These are phyloP conservation scores for Ictalurus furcatus DNA, from an alignment of 2,113 vertebrate species.

Conservation along the genomic window DNA sequence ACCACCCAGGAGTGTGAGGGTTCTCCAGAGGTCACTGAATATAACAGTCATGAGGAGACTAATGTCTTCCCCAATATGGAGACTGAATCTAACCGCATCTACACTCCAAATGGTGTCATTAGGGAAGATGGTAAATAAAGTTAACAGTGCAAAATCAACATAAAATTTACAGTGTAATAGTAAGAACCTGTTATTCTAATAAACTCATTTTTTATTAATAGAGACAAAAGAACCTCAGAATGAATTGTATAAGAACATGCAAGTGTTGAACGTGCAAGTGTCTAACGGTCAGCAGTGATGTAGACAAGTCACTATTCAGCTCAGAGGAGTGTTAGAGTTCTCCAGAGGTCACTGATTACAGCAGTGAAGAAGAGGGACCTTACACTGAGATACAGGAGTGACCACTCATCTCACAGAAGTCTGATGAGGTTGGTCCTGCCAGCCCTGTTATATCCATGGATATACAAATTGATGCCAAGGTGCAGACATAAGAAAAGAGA, in stretches of 20 bases:
- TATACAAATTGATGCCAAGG: neutral
- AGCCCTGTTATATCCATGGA: neutral
- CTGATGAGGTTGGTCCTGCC: neutral
- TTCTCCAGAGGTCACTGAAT: neutral
- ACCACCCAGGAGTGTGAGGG: neutral
- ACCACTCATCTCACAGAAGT: neutral
- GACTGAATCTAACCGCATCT: neutral
- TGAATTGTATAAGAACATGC: no score
- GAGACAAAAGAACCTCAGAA: no score
- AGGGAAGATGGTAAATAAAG: neutral
- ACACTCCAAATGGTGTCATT: neutral
- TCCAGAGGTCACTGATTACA: neutral
- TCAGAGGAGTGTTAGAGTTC: neutral
- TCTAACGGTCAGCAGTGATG: no score
- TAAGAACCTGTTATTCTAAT: no score
- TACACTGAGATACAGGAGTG: neutral
- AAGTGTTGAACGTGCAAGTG: no score
- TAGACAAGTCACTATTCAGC: no score
- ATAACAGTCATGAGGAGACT: neutral
- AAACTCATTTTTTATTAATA: no score
- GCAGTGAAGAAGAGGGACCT: neutral
- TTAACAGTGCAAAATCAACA: no score
- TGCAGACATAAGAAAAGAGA: no score
- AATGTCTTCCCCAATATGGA: neutral
- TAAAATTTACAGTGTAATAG: no score